phyloP scores from a whole-genome alignment of 2,888 invertebrate genomes.

The Agrotis segetum region DNA sequence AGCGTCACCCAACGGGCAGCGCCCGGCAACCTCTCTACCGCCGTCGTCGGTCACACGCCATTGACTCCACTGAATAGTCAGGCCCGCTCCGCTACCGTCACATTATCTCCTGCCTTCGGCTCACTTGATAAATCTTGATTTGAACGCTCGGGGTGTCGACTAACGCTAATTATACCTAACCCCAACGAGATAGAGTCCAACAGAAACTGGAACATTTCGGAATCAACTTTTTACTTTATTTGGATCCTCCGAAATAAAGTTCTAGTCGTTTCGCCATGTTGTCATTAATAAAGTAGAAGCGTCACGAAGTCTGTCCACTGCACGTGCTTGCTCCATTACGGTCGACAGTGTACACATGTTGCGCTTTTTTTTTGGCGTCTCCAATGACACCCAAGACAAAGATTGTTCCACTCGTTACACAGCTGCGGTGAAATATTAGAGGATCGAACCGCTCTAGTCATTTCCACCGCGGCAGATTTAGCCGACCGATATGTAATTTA shows the following conservation, averaged over 20 bases:
- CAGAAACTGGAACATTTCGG: conserved; percentile 52
- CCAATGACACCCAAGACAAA: conserved; percentile 82
- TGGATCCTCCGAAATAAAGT: conserved; percentile 44
- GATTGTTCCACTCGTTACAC: conserved; percentile 80
- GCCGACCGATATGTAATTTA: conserved; percentile 82
- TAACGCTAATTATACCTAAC: conserved; percentile 73
- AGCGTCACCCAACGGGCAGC: conserved; percentile 81
- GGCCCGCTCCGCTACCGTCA: conserved; percentile 78
- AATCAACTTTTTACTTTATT: conserved; percentile 46
- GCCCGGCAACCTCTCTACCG: conserved; percentile 82
- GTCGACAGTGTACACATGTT: conserved; percentile 81
- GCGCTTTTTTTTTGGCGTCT: conserved; percentile 75
- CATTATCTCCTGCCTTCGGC: conserved; percentile 79
- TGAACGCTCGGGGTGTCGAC: conserved; percentile 75
- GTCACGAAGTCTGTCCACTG: conserved; percentile 74
- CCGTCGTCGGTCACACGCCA: conserved; percentile 88
- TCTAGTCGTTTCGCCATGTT: conserved; percentile 63
- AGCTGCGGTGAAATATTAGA: conserved; percentile 84
- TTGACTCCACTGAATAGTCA: conserved; percentile 87
- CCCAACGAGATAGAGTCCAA: conserved; percentile 55
- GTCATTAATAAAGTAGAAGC: conserved; percentile 73
- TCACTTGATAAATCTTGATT: conserved; percentile 79
- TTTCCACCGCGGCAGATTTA: conserved; percentile 76
- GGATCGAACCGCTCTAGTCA: conserved; percentile 69
- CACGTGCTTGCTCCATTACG: conserved; percentile 79